Base-by-base conservation (phyloP, 2,113 vertebrate genomes). In the Oreocharis arfaki region DNA sequence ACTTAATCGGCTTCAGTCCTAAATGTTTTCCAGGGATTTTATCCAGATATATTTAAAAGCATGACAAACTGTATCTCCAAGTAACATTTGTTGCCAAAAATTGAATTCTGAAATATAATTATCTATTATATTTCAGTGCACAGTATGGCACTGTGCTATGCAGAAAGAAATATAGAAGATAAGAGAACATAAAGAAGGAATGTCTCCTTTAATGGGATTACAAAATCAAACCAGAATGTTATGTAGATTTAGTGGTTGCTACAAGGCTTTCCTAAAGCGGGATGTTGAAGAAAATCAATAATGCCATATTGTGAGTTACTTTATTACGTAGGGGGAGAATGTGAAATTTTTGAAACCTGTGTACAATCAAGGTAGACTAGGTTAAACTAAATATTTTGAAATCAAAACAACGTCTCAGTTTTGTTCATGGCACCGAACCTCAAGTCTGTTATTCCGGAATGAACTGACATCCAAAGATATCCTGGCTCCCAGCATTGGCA, bases 151-250 rank as follows among this genome's bases (percentile, higher is more conserved):
- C 26, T 77, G 23, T 67, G 50, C 5, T 90, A 71, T 87, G 63
- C 59, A 71, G 17, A 44, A 89, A 90, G 20, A 91, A 93, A 79
- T 85, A 70, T 28, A 56, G 71, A 87, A 93, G 39, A 82, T 47
- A 87, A 64, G 24, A 64, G 22, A 95, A 80, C 70, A 85, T 71
- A 83, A 96, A 92, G 53, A 64, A 73, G 11, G 16, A 90, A 94
- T 70, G 16, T 61, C 28, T 96, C 35, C 37, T 83, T n/a, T 94
- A 95, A 93, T 65, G n/a, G 44, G 67, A 79, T 95, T 95, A 71
- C 56, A 81, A 78, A 95, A 90, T 64, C 41, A 89, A 95, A 95
- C 47, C 56, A 52, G 32, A 53, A 52, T 60, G 7, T 68, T 94
- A 79, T 35, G 33, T 42, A 84, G 89, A 90, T 84, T 69, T 69